Evolutionary conservation across 2,888 invertebrate genomes (phyloP).

Genomic region (Caenorhabditis sulstoni): DNA sequence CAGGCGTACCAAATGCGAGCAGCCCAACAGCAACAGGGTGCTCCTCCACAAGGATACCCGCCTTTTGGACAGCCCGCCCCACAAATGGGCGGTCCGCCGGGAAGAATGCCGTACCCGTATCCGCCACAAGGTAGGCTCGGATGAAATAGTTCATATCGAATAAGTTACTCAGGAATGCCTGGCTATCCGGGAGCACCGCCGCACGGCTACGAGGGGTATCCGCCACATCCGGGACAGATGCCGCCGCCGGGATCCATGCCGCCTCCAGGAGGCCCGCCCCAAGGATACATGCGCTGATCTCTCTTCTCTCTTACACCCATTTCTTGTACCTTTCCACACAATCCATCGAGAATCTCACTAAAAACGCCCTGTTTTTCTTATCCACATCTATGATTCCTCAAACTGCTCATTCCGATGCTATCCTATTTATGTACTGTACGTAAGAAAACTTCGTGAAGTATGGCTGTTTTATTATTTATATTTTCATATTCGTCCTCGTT

Average conservation of each 20-base stretch:
- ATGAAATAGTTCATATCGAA: too few relatives aligned
- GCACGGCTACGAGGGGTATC: slow-evolving; percentile 44
- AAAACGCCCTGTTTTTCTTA: slow-evolving; percentile 16
- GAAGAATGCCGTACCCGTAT: slow-evolving; percentile 43
- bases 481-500: not conserved
- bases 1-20: slow-evolving; percentile 49
- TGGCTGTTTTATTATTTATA: not conserved
- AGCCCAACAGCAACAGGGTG: slow-evolving; percentile 31
- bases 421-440: not conserved
- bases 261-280: slow-evolving; percentile 1
- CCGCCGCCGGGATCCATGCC: not conserved
- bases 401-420: not conserved
- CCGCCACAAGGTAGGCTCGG: slow-evolving; percentile 36
- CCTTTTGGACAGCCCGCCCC: slow-evolving; percentile 61
- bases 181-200: slow-evolving; percentile 41
- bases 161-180: slow-evolving; percentile 26
- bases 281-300: slow-evolving; percentile 48
- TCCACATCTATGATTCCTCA: slow-evolving; percentile 7
- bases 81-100: slow-evolving; percentile 51
- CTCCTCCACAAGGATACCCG: slow-evolving; percentile 49
- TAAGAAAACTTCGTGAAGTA: not conserved
- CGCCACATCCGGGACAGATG: slow-evolving; percentile 17
- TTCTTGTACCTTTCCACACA: slow-evolving; percentile 4
- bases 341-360: not conserved
- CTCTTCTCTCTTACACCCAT: not conserved